A percentile compares a stretch with the other conserved stretches of the same genome.
Evolutionary conservation across 2,797 vertebrate genomes (phyloP).

Genomic region (Catamblyrhynchus diadema): DNA sequence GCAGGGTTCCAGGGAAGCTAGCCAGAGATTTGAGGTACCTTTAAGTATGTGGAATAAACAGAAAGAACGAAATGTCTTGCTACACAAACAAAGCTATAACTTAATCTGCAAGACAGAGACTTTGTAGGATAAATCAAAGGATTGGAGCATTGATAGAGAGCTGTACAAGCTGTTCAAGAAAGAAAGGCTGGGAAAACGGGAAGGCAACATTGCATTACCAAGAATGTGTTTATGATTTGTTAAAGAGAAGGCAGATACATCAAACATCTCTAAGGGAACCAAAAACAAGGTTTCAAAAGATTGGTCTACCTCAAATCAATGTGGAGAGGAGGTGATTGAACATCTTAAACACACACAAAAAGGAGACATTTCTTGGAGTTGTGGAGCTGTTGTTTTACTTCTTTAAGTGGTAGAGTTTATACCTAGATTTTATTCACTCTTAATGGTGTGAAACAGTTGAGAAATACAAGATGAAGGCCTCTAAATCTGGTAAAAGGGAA

Average conservation of each 20-base stretch:
- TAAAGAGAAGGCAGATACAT: background rate
- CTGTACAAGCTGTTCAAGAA: slow-evolving; percentile 34
- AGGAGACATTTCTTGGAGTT: background rate
- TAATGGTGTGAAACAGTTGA: background rate
- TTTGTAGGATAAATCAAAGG: slow-evolving; percentile 27
- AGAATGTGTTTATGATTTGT: background rate
- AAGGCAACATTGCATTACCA: background rate
- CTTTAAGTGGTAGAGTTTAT: background rate
- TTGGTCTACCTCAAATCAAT: background rate
- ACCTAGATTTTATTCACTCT: background rate
- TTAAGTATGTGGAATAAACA: slow-evolving; percentile 43
- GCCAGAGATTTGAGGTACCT: slow-evolving; percentile 30
- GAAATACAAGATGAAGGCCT: background rate
- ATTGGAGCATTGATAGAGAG: background rate
- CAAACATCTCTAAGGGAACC: background rate
- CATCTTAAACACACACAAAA: background rate
- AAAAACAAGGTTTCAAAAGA: background rate
- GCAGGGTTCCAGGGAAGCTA: slow-evolving; percentile 1
- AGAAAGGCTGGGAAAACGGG: background rate
- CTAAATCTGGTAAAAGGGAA: background rate
- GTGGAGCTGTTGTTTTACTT: background rate
- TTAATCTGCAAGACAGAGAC: slow-evolving; percentile 7
- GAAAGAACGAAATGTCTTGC: slow-evolving; percentile 21
- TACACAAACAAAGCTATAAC: slow-evolving; percentile 45
- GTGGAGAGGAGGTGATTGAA: background rate